Conservation (phyloP, 2,797 vertebrate genomes). For the Helicolenus hilgendorfi region DNA sequence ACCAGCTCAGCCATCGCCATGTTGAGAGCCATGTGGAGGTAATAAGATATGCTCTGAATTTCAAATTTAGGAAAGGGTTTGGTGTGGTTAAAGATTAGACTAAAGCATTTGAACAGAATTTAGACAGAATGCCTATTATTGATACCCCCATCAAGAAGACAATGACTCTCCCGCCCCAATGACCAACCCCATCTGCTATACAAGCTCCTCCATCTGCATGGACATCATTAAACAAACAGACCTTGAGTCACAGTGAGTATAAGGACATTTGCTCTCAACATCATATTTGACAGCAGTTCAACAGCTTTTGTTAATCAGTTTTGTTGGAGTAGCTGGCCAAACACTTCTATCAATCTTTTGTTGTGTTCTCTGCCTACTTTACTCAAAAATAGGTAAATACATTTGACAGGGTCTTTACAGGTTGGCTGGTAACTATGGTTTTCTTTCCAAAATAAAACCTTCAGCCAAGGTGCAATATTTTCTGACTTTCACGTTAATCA, state of each 20-base stretch:
- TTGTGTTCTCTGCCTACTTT: neutral
- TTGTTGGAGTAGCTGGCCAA: neutral
- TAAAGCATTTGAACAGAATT: neutral
- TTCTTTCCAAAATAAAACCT: neutral
- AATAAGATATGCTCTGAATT: neutral
- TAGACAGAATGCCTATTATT: constrained; percentile 6
- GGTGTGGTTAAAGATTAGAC: neutral
- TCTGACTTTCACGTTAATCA: neutral
- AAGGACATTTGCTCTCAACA: neutral
- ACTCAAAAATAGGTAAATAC: neutral
- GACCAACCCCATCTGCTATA: constrained; percentile 37
- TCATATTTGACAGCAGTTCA: neutral
- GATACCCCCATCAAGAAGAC: neutral
- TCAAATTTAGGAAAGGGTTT: neutral
- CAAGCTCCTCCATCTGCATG: constrained; percentile 36
- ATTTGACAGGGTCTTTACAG: neutral
- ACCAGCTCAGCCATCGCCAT: neutral
- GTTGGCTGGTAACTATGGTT: neutral
- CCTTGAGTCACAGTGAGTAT: neutral
- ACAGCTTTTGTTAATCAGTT: neutral
- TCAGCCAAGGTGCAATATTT: neutral
- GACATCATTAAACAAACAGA: constrained; percentile 33
- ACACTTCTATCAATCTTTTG: neutral
- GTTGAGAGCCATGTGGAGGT: fast-evolving
- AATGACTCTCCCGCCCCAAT: constrained; percentile 9